Evolutionary conservation across 2,113 vertebrate species (phyloP), one percentile per base, ranked within the genome.

Genomic region (Hypocryptadius cinnamomeus): DNA sequence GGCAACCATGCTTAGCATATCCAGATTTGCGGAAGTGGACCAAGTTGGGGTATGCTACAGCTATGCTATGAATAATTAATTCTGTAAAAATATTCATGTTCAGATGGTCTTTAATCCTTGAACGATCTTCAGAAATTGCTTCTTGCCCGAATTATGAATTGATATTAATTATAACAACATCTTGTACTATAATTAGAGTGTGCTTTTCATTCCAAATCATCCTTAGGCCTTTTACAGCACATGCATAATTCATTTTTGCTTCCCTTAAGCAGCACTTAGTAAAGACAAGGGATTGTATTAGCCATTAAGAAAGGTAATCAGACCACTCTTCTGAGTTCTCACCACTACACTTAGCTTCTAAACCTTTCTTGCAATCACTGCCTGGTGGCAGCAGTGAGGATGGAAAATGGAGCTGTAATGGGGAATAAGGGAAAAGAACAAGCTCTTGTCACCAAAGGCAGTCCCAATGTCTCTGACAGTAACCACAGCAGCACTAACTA

Each of bases 91-190:
- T 28, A 69, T 70, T 85, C 0, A 0, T 33, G 30, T 82, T 92
- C 66, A 85, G 57, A 35, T 79, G 48, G 51, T 65, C 54, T 61
- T 73, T 66, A 93, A 63, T 27, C 51, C 40, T 76, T 76, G 39
- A 85, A 57, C 33, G 54, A 77, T 82, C 23, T 66, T 85, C 74
- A 93, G 42, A 92, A 96, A 92, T 89, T 87, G 56, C 20, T 91
- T 92, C 68, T 93, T 70, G 50, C 51, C 59, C 39, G 87, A 91
- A 85, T 92, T 88, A 88, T 86, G 83, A 96, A 90, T 77, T 54
- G 6, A 83, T 93, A 92, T 87, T 85, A 89, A 91, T 89, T 92
- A 80, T 63, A 87, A 66, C 15, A 80, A 40, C 51, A 87, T 11
- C 12, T 84, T 72, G 40, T 48, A 59, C 40, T 78, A 40, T 69